Evolutionary conservation across 2,113 vertebrate species (phyloP).

Genomic region (Fulica atra): DNA sequence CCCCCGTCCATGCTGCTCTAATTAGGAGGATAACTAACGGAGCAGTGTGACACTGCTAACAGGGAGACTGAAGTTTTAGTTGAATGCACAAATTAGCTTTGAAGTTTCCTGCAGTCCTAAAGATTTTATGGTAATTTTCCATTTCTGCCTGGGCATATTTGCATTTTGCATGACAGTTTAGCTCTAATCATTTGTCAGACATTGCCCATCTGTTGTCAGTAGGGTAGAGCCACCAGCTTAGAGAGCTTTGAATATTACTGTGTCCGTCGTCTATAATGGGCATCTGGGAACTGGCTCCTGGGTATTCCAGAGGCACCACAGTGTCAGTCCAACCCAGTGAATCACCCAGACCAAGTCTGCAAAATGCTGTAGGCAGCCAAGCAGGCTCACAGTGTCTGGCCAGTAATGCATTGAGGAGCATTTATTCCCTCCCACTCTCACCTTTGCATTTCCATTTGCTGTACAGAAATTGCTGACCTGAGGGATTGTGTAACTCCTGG

Average conservation of each 20-base stretch:
- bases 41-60: constrained; percentile 43
- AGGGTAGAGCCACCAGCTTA: constrained; percentile 51
- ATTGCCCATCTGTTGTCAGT: constrained; percentile 71
- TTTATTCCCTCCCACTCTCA: background rate
- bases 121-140: constrained; percentile 79
- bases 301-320: background rate
- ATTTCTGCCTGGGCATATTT: constrained; percentile 76
- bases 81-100: constrained; percentile 75
- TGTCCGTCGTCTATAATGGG: background rate
- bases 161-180: constrained; percentile 73
- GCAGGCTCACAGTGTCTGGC: background rate
- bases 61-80: constrained; percentile 57
- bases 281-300: background rate
- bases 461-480: background rate
- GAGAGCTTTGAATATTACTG: constrained; percentile 10
- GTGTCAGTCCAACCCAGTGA: background rate
- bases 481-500: background rate
- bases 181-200: constrained; percentile 71
- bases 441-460: background rate
- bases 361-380: background rate
- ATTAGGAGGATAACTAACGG: constrained; percentile 62
- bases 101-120: constrained; percentile 73
- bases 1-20: constrained; percentile 36
- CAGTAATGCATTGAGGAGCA: accelerated
- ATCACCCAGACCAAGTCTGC: background rate